Conservation (phyloP, 2,888 invertebrate genomes). For the Tridacna crocea region DNA sequence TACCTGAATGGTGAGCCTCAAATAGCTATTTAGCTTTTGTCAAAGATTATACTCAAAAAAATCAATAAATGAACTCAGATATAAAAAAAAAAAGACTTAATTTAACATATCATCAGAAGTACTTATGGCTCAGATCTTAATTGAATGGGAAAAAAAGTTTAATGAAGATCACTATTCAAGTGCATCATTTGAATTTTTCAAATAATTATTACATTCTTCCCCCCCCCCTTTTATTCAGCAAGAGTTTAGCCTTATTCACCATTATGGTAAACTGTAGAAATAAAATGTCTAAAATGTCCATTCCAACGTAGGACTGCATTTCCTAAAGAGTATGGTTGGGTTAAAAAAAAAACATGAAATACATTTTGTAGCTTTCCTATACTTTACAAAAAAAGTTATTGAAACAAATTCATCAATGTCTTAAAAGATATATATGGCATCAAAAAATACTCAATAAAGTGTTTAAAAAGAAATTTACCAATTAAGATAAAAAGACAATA, state of each 20-base stretch:
- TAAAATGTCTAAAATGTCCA: background rate
- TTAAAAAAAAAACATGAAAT: background rate
- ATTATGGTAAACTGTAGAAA: background rate
- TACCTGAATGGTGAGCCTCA: no score
- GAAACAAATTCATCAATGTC: background rate
- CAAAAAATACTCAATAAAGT: slow-evolving; percentile 1
- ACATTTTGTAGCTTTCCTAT: background rate
- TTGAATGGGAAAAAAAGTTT: no score
- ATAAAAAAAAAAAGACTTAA: no score
- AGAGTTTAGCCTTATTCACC: background rate
- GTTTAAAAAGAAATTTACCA: background rate
- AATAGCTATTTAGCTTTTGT: no score
- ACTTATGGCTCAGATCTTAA: no score
- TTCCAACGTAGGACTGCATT: background rate
- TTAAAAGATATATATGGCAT: background rate
- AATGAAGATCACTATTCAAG: no score
- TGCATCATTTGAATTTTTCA: no score
- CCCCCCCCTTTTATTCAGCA: background rate
- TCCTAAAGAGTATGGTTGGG: no score
- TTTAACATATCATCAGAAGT: no score
- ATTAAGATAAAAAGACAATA: background rate
- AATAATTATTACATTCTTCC: background rate
- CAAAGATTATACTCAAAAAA: no score
- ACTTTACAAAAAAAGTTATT: background rate
- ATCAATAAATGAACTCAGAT: no score